Conservation (phyloP, 2,113 vertebrate genomes). For the Phycodurus eques region DNA sequence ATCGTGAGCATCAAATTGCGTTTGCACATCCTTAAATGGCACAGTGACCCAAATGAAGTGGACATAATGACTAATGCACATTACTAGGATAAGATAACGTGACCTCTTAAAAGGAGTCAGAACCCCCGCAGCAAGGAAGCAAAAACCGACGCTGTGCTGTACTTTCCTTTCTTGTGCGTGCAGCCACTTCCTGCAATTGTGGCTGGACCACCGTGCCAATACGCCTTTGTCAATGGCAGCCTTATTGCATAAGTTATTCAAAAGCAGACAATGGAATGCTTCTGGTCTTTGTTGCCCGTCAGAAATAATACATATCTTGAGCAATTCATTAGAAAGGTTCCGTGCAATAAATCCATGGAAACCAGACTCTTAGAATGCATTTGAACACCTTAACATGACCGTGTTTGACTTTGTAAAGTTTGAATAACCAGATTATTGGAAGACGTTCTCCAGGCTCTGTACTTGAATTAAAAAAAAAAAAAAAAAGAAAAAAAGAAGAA, state of each 20-base stretch:
- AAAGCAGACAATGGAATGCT: slow-evolving; percentile 40
- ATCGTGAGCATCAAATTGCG: too few relatives aligned
- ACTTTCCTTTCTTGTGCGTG: slow-evolving; percentile 49
- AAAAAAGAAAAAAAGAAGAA: too few relatives aligned
- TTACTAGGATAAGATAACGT: slow-evolving; percentile 3
- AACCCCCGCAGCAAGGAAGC: slow-evolving; percentile 30
- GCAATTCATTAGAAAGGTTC: slow-evolving; percentile 9
- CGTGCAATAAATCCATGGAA: too few relatives aligned
- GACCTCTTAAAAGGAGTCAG: slow-evolving; percentile 17
- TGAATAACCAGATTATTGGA: too few relatives aligned
- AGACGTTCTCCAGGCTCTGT: too few relatives aligned
- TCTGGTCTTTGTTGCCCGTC: background rate
- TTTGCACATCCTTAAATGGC: too few relatives aligned
- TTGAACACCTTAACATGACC: background rate
- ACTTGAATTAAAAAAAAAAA: too few relatives aligned
- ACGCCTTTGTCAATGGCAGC: slow-evolving; percentile 48
- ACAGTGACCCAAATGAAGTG: too few relatives aligned
- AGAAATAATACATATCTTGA: slow-evolving; percentile 12
- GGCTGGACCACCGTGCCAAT: slow-evolving; percentile 36
- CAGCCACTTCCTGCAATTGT: slow-evolving; percentile 73
- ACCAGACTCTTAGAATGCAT: too few relatives aligned
- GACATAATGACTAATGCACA: too few relatives aligned
- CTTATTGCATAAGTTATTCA: slow-evolving; percentile 51
- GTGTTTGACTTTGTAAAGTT: too few relatives aligned
- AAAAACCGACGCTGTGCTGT: slow-evolving; percentile 31